Evolutionary conservation across 2,888 invertebrate genomes (phyloP), one percentile per base, ranked within the genome.

Genomic region (Eledone cirrhosa): DNA sequence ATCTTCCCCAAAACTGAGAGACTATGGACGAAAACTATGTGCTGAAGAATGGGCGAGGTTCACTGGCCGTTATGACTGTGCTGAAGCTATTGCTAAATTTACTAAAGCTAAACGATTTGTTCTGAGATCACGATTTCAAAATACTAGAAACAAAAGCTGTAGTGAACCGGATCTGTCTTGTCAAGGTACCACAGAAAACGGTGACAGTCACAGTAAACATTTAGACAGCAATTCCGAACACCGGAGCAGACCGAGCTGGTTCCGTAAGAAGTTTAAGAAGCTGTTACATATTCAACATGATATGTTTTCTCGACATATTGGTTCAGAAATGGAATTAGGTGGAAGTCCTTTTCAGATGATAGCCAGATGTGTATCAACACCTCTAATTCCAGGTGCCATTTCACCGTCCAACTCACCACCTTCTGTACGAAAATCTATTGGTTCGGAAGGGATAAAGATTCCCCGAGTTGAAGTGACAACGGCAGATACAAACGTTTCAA

Each of bases 11-110:
- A 93, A 93, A 19, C 91, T 94, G 82, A 91, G 94, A 76, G 95
- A 95, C 89, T 92, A 93, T 83, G 94, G 94, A 0, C 92, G 94
- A 76, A 93, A 94, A 22, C 90, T 94, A 72, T 92, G 94, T 80
- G 94, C 95, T 0, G 94, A 94, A 85, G 94, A 95, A 89, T 95
- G 95, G 95, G 94, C 95, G 1, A 91, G 93, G 83, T 94, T 93
- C 88, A 94, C 94, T 87, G 94, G 94, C 19, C 92, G 94, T 72
- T 93, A 94, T 87, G 92, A 93, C 59, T 94, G 94, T 86, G 94
- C 94, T 4, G 94, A 94, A 86, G 93, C 94, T 82, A 94, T 95
- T 83, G 94, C 94, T 84, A 93, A 94, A 86, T 93, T 93, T 87
- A 85, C 89, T 22, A 86, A 86, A 81, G 87, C 87, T 31, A 88